Base-by-base conservation (phyloP, 2,888 invertebrate genomes). In the Anaspis maculata region DNA sequence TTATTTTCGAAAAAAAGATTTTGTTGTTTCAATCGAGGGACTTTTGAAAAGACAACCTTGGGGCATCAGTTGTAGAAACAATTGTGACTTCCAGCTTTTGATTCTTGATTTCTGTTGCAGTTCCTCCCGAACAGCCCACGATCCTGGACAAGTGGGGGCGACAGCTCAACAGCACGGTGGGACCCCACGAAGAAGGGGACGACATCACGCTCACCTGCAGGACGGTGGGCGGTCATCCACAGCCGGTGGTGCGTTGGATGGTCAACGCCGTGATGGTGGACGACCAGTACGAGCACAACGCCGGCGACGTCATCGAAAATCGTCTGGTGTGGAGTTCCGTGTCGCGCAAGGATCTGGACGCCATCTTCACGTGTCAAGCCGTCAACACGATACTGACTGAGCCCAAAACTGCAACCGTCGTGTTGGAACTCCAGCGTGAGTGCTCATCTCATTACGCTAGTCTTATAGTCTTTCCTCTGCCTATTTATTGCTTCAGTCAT, bases 301-400 rank as follows among this genome's bases (percentile, higher is more conserved):
- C 83, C 5, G 86, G 85, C 12, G 86, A 87, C 66, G 85, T 87
- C 30, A 88, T 87, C 52, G 88, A 88, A 66, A 88, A 88, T 69
- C 73, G 83, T 52, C 73, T 82, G 46, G 70, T 77, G 32, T 79
- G 86, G 78, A 79, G 79, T 28, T 74, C 80, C 27, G 76, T 88
- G 44, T 73, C 79, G 34, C 73, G 90, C 36, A 77, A 80, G 14
- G 85, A 89, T 70, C 76, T 89, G 54, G 85, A 88, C 50, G 81
- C 86, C 12, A 79, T 86, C 46, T 88, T 88, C 69, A 88, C 86
- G 34, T 91, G 90, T 60, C 85, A 87, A 62, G 88, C 90, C 13
- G 72, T 81, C 56, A 91, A 91, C 69, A 89, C 88, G 34, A 77
- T 79, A 54, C 74, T 89, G 34, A 83, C 85, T 32, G 82, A 84